Evolutionary conservation across 2,113 vertebrate genomes (phyloP), one percentile per base, ranked within the genome.

Genomic region (Nibea albiflora): DNA sequence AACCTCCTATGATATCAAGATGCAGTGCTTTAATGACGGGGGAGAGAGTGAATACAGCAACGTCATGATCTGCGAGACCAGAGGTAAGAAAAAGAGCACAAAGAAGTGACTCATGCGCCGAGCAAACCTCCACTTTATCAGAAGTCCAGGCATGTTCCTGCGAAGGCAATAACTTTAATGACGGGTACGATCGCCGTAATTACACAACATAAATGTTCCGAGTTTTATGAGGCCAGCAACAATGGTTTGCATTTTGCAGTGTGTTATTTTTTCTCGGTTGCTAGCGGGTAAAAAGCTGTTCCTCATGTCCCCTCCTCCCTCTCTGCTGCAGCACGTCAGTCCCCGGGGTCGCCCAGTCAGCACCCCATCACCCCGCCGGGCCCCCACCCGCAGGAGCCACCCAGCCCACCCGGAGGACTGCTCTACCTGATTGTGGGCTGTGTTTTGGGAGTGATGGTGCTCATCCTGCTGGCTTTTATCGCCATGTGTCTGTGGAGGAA

Each of bases 1-100:
- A 91, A 98, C 97, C 0, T 99, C 97, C 0, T 99, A 99, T 0
- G 97, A 99, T 84, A 99, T 99, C 76, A 99, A 99, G 86, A 99
- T 99, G 97, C 97, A 99, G 76, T 99, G 97, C 81, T 99, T 96
- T 28, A 99, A 98, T 0, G 96, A 96, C 19, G 97, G 97, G 0
- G 97, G 97, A 0, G 95, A 97, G 83, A 99, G 97, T 4, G 97
- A 99, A 39, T 99, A 97, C 90, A 99, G 97, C 91, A 99, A 99
- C 22, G 97, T 98, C 84, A 99, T 99, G 97, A 98, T 99, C 93
- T 98, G 97, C 3, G 97, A 99, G 87, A 99, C 97, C 35, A 97
- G 95, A 96, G 97, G 97, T 98, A 90, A 88, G 93, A 28, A 53
- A 60, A 39, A 39, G 35, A 39, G 56, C 58, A 44, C 60, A 71